Base-by-base conservation (phyloP, 2,113 vertebrate species). In the Passer domesticus region DNA sequence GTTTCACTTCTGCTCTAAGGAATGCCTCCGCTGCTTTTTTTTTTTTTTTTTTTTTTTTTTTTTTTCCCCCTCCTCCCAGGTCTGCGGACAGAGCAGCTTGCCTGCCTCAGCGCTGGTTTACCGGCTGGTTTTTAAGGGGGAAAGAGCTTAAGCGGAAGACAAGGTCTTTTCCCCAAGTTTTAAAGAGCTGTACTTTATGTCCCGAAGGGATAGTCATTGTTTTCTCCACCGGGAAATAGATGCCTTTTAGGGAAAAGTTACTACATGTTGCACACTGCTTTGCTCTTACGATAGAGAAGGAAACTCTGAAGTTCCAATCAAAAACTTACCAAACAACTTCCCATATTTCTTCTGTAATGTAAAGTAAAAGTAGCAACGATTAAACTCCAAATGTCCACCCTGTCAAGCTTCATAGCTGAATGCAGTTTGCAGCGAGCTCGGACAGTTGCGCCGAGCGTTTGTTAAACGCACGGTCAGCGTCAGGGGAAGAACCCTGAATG, bases 1-100 rank as follows among this genome's bases (percentile, higher is more conserved):
- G 89, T 94, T 96, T 96, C 95, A 52, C 86, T 89, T 85, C 93
- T 88, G 81, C 67, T 46, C 27, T 33, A 69, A 74, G 83, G 52
- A 95, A 69, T 74, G 49, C 19, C 64, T 66, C 41, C 16, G 35
- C 49, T 13, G 31, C 8, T 1, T 67, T 64, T 44, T 68, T 67
- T 47, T 33, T 19, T 10, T 64, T 11, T 9, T 47, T 37, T 30
- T 66, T 66, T 63, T 63, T 47, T 66, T 24, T 39, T 39, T 39
- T 39, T 12, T 39, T 39, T 39, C 12, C 20, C 1, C 13, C 11
- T 5, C 1, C 6, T 19, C 19, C 0, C 49, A 55, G 63, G 77
- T 80, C 87, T 81, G 60, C 23, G 56, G 56, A 44, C 47, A 37
- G 75, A 89, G 59, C 53, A 60, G 39, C 2, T 25, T 63, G 72